A percentile compares a stretch with the other conserved stretches of the same genome.
Conservation (phyloP, 2,113 vertebrate species). For the Siniperca knerii region DNA sequence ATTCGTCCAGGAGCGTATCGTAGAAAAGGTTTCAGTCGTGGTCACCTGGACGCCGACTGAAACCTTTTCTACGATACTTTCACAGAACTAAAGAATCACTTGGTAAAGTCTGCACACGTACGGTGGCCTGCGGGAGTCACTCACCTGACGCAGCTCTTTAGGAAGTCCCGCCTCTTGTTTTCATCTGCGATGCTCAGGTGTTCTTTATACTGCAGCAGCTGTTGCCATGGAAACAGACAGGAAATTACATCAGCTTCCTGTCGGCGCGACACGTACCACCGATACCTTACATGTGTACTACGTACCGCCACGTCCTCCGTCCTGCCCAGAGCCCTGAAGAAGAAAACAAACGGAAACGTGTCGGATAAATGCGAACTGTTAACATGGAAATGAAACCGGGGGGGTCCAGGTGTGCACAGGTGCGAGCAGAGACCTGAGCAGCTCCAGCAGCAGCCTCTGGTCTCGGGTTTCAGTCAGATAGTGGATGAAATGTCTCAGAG, state of each 20-base stretch:
- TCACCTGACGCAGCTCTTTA: conserved; percentile 94
- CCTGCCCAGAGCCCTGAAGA: conserved; percentile 87
- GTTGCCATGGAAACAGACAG: conserved; percentile 46
- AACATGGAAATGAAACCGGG: background rate
- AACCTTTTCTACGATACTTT: too few species aligned
- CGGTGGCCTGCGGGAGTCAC: conserved; percentile 15
- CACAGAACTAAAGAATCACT: too few species aligned
- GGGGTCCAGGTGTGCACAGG: background rate
- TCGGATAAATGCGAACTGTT: background rate
- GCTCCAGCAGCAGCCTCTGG: conserved; percentile 90
- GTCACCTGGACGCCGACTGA: too few species aligned
- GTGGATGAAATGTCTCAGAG: conserved; percentile 92
- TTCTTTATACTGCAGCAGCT: conserved; percentile 94
- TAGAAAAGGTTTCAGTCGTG: too few species aligned
- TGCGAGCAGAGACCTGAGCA: conserved; percentile 87
- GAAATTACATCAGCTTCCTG: background rate
- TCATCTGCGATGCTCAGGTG: conserved; percentile 91
- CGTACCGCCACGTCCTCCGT: conserved; percentile 92
- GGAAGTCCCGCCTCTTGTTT: conserved; percentile 91
- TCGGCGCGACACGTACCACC: background rate
- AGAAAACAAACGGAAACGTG: background rate
- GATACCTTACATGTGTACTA: background rate
- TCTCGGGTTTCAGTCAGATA: conserved; percentile 91
- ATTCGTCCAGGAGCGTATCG: too few species aligned
- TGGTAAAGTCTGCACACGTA: too few species aligned